phyloP scores from a whole-genome alignment of 2,113 vertebrate genomes.

The human region DNA sequence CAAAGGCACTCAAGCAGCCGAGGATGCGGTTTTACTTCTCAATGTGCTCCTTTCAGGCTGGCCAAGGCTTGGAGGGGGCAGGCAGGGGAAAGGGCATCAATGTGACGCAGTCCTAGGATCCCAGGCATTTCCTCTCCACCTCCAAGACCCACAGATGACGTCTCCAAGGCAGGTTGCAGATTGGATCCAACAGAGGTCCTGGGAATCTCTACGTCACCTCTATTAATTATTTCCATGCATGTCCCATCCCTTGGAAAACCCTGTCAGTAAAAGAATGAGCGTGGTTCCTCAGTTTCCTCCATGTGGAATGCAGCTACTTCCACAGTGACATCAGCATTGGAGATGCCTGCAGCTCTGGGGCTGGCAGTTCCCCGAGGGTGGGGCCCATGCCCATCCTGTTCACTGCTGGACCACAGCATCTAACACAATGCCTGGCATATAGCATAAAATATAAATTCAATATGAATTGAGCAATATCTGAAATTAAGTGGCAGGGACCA shows the following conservation, averaged over 20 bases:
- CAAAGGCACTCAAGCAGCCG: not conserved
- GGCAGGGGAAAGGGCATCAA: not conserved
- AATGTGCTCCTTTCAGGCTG: not conserved
- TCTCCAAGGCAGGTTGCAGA: not conserved
- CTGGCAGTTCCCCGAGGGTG: not conserved
- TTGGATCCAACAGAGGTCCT: not conserved
- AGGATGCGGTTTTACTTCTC: not conserved
- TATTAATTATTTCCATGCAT: not conserved
- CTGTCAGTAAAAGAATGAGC: not conserved
- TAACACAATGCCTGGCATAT: too few species aligned
- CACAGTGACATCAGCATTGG: fast-evolving
- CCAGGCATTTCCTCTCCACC: constrained; percentile 26
- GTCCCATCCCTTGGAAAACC: not conserved
- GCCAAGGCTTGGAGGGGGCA: not conserved
- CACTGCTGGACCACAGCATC: not conserved
- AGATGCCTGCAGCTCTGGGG: not conserved
- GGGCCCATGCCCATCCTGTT: not conserved
- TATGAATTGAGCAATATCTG: not conserved
- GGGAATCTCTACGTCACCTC: not conserved
- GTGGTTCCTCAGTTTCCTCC: not conserved
- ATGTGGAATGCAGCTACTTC: not conserved
- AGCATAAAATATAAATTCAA: not conserved
- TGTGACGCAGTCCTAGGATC: not conserved
- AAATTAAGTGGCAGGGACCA: not conserved
- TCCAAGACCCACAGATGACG: not conserved